Conservation (phyloP, 92 coral and sea anemone species). For the Paramuricea clavata region DNA sequence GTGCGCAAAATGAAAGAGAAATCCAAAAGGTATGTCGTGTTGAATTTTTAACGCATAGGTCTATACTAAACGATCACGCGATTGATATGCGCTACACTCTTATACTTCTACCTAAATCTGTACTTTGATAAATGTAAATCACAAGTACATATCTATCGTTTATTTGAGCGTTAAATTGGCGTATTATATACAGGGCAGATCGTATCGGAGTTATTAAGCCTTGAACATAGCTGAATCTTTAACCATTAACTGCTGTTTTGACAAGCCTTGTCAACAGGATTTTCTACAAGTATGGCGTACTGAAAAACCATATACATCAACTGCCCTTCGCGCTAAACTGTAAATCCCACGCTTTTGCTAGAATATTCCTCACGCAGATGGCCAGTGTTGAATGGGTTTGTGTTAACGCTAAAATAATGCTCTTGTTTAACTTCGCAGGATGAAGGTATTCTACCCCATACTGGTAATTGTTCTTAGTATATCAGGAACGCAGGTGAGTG, state of each 20-base stretch:
- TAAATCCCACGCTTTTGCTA: neutral
- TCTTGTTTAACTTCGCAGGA: conserved; percentile 30
- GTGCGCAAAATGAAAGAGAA: neutral
- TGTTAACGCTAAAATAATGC: conserved; percentile 38
- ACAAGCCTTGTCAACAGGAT: conserved; percentile 37
- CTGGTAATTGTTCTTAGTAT: conserved; percentile 14
- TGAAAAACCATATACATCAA: neutral
- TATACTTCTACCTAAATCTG: neutral
- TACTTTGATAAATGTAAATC: neutral
- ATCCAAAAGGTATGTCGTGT: conserved; percentile 17
- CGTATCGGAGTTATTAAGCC: conserved; percentile 16
- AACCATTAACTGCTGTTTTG: neutral
- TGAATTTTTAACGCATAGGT: neutral
- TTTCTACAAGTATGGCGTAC: neutral
- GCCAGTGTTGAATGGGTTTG: conserved; percentile 11
- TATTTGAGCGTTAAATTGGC: neutral
- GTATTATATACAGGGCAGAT: conserved; percentile 13
- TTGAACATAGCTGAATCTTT: neutral
- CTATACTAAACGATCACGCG: neutral
- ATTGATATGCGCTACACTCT: neutral
- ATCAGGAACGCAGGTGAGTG: conserved; percentile 14
- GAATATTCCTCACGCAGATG: neutral
- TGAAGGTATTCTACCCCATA: conserved; percentile 28
- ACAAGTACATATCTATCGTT: neutral
- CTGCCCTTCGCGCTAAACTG: neutral